These are phyloP conservation scores for Sitodiplosis mosellana DNA, from an alignment of 1,140 invertebrate genomes.

Conservation along the genomic window DNA sequence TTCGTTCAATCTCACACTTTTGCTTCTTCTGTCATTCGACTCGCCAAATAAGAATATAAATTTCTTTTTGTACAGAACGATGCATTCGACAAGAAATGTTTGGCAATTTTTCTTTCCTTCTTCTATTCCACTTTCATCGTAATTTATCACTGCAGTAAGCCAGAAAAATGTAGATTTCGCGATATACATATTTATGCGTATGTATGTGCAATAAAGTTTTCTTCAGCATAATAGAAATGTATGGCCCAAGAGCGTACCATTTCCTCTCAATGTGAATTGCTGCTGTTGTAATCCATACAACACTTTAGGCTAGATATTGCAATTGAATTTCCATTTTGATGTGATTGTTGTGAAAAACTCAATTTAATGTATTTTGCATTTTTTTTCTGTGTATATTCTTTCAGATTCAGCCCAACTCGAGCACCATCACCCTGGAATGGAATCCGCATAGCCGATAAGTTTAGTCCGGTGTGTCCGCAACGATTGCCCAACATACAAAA, in stretches of 20 bases:
- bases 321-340: background rate
- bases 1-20: background rate
- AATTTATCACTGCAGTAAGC: background rate
- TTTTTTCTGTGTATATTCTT: background rate
- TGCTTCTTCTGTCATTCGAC: background rate
- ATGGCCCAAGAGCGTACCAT: too few species aligned
- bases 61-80: background rate
- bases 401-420: slow-evolving; percentile 74
- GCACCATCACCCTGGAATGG: slow-evolving; percentile 80
- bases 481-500: slow-evolving; percentile 65
- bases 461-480: slow-evolving; percentile 82
- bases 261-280: too few species aligned
- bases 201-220: background rate
- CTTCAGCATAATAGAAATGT: too few species aligned
- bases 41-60: background rate
- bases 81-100: too few species aligned
- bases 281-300: too few species aligned
- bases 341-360: background rate
- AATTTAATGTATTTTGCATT: too few species aligned
- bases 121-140: too few species aligned
- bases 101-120: too few species aligned
- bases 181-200: background rate
- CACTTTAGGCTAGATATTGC: too few species aligned
- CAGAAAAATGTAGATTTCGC: background rate
- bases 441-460: slow-evolving; percentile 53